Conservation (phyloP, 2,797 vertebrate genomes). For the Cyclura pinguis region DNA sequence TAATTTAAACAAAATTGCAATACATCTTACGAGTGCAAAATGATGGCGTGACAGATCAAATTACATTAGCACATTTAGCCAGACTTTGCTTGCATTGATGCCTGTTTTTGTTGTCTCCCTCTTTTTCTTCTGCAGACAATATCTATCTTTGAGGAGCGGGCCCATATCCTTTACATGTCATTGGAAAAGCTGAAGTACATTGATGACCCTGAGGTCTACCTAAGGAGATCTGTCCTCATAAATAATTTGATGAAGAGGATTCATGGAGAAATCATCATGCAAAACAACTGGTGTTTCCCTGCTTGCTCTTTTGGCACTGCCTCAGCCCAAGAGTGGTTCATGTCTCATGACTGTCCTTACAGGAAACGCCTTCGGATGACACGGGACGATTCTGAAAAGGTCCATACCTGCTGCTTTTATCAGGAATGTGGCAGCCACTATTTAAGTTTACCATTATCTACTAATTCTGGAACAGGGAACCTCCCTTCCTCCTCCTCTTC, state of each 20-base stretch:
- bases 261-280: conserved; percentile 92
- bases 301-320: conserved; percentile 78
- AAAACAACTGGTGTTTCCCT: conserved; percentile 95
- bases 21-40: not conserved
- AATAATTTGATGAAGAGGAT: conserved; percentile 96
- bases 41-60: not conserved
- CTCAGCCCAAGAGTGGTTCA: conserved; percentile 82
- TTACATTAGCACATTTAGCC: not conserved
- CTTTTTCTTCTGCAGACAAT: conserved; percentile 81
- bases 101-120: not conserved
- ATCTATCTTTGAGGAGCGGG: conserved; percentile 92
- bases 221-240: conserved; percentile 94
- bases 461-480: conserved; percentile 82
- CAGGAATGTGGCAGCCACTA: conserved; percentile 90
- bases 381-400: conserved; percentile 84
- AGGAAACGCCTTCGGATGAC: conserved; percentile 91
- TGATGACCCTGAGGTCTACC: conserved; percentile 94
- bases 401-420: conserved; percentile 93
- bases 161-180: conserved; percentile 94
- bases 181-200: conserved; percentile 97
- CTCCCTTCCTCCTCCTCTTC: conserved; percentile 73
- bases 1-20: too few species aligned
- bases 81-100: not conserved
- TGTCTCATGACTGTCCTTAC: conserved; percentile 86
- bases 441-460: conserved; percentile 90